These are phyloP conservation scores for Pipa parva DNA, from an alignment of 2,113 vertebrate genomes.

Conservation along the genomic window DNA sequence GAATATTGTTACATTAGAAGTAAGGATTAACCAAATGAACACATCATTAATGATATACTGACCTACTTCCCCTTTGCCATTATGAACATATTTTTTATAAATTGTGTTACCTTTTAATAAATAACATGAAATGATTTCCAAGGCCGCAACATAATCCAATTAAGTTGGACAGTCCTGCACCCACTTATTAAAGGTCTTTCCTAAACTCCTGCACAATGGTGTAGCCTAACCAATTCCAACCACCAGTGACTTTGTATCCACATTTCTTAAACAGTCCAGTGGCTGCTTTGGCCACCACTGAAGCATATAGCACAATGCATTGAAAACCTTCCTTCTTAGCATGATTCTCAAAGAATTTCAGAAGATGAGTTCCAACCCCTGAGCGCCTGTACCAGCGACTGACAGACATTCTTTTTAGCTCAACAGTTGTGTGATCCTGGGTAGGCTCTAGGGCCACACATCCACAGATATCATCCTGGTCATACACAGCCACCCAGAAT, in stretches of 20 bases:
- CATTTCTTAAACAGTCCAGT: conserved; percentile 66
- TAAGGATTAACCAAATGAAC: no score
- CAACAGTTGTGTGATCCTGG: conserved; percentile 46
- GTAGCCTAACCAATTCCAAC: conserved; percentile 63
- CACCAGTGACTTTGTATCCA: conserved; percentile 57
- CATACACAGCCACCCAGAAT: conserved; percentile 75
- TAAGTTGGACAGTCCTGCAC: neutral
- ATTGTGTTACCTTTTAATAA: no score
- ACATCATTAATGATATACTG: no score
- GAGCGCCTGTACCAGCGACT: conserved; percentile 71
- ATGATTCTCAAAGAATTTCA: conserved; percentile 64
- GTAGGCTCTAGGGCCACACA: conserved; percentile 66
- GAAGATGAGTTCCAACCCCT: conserved; percentile 63
- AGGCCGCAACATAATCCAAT: neutral
- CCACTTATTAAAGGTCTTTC: conserved; percentile 61
- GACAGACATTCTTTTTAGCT: conserved; percentile 71
- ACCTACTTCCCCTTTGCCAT: no score
- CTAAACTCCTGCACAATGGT: conserved; percentile 68
- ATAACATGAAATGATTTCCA: neutral
- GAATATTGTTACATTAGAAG: no score
- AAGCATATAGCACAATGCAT: conserved; percentile 59
- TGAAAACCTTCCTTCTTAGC: conserved; percentile 56
- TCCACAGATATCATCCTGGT: conserved; percentile 70
- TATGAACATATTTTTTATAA: no score
- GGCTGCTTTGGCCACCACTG: conserved; percentile 63